These are phyloP conservation scores for Phrynocephalus versicolor DNA, from an alignment of 2,113 vertebrate species.

Conservation along the genomic window DNA sequence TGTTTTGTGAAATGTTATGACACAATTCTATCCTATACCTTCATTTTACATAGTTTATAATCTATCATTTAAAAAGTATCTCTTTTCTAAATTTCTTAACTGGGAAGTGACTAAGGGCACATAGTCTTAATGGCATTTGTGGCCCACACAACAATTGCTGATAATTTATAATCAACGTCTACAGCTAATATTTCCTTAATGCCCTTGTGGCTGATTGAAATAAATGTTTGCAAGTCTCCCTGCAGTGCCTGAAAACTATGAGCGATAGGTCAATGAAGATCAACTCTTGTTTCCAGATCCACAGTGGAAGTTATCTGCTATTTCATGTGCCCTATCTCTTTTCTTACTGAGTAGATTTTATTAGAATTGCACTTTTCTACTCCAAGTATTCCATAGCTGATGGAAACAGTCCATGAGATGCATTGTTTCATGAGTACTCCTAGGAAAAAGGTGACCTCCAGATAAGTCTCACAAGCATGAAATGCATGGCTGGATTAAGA, in stretches of 20 bases:
- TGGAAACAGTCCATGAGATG: not conserved
- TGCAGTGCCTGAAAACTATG: not conserved
- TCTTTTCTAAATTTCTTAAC: slow-evolving; percentile 1
- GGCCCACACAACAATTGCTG: not conserved
- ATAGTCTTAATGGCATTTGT: slow-evolving; percentile 7
- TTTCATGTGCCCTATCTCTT: not conserved
- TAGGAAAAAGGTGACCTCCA: not conserved
- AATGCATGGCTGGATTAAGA: not conserved
- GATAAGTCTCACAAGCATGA: rapidly evolving
- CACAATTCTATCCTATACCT: not conserved
- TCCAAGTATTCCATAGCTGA: not conserved
- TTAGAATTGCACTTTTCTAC: not conserved
- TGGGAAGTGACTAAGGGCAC: not conserved
- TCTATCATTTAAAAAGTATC: no score
- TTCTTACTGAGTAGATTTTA: not conserved
- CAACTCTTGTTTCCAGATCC: not conserved
- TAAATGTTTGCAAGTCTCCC: not conserved
- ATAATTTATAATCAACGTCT: not conserved
- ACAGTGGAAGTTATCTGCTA: not conserved
- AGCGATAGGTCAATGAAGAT: not conserved
- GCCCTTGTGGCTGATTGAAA: not conserved
- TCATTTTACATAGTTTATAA: not conserved
- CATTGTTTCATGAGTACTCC: slow-evolving; percentile 9
- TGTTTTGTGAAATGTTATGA: not conserved
- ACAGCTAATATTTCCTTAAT: not conserved